Evolutionary conservation across 2,888 invertebrate species (phyloP), one percentile per base, ranked within the genome.

Genomic region (Chaitophorus viminalis): DNA sequence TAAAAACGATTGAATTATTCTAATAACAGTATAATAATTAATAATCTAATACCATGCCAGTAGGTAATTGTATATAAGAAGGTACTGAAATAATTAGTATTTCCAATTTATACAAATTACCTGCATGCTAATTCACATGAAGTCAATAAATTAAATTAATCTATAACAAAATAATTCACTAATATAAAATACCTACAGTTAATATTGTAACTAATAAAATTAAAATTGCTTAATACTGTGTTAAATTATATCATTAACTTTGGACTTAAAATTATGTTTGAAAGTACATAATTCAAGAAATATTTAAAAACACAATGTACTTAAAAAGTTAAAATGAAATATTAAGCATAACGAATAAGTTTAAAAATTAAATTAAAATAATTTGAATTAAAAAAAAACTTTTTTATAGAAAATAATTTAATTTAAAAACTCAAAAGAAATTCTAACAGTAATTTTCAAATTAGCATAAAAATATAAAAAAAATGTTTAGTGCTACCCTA

Each of bases 1-100:
- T 83, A 74, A 75, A 74, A 83, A 75, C 60, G 60, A 75, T 72
- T 75, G 1, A 74, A 33, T 52, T 54, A n/a, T 54, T 82, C 36
- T 39, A 39, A 75, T 83, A 83, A 74, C 83, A 60, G 36, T 60
- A 75, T 21, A 60, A 54, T 83, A 52, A 77, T 18, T 21, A 60
- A 54, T 83, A 52, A 77, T 18, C 52, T 83, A 83, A 39, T 39
- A 14, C 21, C 11, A 83, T 39, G 74, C 36, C 74, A 74, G 65
- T 60, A 75, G 33, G 11, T 60, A 74, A 60, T 60, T 60, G 39
- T 39, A 60, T 60, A 60, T n/a, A 54, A 74, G 25, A 60, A 54
- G 25, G 52, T 52, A 52, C 5, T 36, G 18, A 33, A 31, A 31
- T 18, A 70, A 74, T 8, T 31, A 18, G 33, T 72, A 33, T 11